Evolutionary conservation across 1,140 invertebrate species (phyloP).

Genomic region (Rhagoletis pomonella): DNA sequence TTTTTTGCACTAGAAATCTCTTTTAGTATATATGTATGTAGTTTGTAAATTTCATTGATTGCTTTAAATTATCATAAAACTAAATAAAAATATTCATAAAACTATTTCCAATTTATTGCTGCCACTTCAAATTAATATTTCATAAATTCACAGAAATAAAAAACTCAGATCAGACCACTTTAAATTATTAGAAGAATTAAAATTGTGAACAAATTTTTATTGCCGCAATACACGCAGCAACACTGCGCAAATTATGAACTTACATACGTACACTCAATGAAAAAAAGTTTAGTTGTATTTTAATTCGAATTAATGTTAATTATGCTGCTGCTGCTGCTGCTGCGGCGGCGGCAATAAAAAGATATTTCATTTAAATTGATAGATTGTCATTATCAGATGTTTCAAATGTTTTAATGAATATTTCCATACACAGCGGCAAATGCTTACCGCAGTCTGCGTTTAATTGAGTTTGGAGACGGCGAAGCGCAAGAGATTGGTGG

Average conservation of each 20-base stretch:
- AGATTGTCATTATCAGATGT: slow-evolving; percentile 41
- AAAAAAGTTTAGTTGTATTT: neutral
- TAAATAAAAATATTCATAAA: no score
- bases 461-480: slow-evolving; percentile 31
- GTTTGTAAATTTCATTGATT: no score
- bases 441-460: neutral
- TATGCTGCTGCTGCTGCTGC: neutral
- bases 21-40: no score
- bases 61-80: no score
- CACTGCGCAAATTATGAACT: neutral
- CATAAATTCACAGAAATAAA: no score
- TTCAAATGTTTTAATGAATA: neutral
- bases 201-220: slow-evolving; percentile 21
- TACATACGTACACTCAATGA: neutral
- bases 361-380: slow-evolving; percentile 36
- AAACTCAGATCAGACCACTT: no score
- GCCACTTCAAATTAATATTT: no score
- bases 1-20: no score
- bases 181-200: neutral
- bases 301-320: slow-evolving; percentile 49
- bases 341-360: neutral
- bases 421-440: neutral
- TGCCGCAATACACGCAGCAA: neutral
- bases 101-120: no score
- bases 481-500: neutral